phyloP scores from a whole-genome alignment of 2,888 invertebrate genomes.

The Brenthis hecate region DNA sequence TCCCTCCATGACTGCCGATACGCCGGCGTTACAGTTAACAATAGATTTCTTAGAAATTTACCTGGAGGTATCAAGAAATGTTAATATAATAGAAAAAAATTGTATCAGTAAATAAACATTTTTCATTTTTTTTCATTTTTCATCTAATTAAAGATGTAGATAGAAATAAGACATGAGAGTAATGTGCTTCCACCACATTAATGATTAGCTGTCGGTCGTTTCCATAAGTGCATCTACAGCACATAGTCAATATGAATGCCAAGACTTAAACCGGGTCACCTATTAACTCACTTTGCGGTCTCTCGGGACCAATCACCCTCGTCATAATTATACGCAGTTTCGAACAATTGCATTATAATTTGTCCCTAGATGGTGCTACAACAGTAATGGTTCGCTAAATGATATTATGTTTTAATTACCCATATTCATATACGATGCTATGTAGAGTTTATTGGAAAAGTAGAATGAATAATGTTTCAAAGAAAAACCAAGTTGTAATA shows the following conservation, averaged over 20 bases:
- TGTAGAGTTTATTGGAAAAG: not conserved
- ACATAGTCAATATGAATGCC: slow-evolving; percentile 29
- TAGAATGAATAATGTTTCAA: not conserved
- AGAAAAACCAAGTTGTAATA: too few species aligned
- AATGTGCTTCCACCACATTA: not conserved
- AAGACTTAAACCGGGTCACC: slow-evolving; percentile 39
- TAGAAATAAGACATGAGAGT: not conserved
- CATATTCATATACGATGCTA: not conserved
- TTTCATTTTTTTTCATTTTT: not conserved
- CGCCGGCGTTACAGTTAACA: too few species aligned
- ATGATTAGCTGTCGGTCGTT: slow-evolving; percentile 9
- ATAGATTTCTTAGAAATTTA: too few species aligned
- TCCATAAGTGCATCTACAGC: slow-evolving; percentile 26
- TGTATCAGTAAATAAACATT: not conserved
- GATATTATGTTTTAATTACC: not conserved
- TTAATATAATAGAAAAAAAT: not conserved
- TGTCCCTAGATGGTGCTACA: not conserved
- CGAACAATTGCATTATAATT: slow-evolving; percentile 23
- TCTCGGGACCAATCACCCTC: slow-evolving; percentile 32
- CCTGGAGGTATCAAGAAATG: too few species aligned
- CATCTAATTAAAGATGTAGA: slow-evolving; percentile 1
- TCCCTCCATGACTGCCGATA: too few species aligned
- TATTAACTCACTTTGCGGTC: slow-evolving; percentile 33
- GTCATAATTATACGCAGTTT: slow-evolving; percentile 29
- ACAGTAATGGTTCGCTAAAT: slow-evolving; percentile 1